A percentile compares a stretch with the other conserved stretches of the same genome.
Evolutionary conservation across 2,113 vertebrate species (phyloP).

Genomic region (Chaetura pelagica): DNA sequence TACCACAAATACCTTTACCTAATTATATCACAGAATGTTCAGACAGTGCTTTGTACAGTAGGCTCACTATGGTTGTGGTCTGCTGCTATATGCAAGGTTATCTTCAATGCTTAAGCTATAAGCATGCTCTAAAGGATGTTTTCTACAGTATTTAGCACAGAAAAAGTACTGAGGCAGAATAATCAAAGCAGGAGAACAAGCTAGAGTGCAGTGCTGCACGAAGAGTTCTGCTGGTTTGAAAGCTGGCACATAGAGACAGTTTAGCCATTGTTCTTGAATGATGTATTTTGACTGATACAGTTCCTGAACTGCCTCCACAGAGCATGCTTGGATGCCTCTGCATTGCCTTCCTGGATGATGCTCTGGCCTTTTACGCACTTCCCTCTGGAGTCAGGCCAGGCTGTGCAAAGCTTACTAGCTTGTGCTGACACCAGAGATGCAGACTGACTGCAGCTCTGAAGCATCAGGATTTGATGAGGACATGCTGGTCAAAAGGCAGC

Average conservation of each 20-base stretch:
- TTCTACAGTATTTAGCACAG: neutral
- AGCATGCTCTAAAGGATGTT: neutral
- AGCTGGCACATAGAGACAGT: neutral
- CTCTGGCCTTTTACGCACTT: too few species aligned
- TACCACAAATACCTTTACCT: neutral
- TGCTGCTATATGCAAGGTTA: neutral
- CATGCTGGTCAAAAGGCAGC: neutral
- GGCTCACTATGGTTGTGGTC: neutral
- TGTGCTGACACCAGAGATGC: neutral
- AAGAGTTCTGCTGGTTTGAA: neutral
- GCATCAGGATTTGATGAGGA: neutral
- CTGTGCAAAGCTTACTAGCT: neutral
- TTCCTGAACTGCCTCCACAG: neutral
- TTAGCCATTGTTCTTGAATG: accelerated
- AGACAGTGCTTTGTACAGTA: neutral
- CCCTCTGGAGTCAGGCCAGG: neutral
- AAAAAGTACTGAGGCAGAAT: neutral
- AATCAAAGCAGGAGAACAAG: neutral
- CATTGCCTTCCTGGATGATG: accelerated
- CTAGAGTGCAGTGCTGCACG: neutral
- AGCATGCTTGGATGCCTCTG: neutral
- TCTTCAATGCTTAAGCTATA: neutral
- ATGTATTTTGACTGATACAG: too few species aligned
- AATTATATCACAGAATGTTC: neutral
- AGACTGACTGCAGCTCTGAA: neutral